Evolutionary conservation across 2,888 invertebrate genomes (phyloP), one percentile per base, ranked within the genome.

Genomic region (Tigriopus californicus): DNA sequence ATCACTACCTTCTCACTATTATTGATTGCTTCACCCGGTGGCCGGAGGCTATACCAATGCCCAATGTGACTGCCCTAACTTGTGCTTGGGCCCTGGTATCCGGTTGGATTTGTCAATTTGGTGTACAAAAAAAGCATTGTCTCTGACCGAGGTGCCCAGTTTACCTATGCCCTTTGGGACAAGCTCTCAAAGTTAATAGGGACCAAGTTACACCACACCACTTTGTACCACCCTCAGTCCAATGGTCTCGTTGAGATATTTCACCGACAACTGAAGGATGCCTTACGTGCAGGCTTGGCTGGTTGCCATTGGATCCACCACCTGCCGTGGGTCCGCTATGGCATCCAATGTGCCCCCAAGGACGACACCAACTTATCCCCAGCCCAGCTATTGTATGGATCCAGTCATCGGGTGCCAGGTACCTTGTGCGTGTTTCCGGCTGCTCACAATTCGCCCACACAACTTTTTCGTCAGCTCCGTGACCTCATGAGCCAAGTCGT

Each of bases 221-320:
- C 65, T 8, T 11, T 61, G 0, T 64, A 65, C 58, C 62, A 64
- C 15, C 62, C 64, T 1, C 63, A 64, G 25, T n/a, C 60, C 1
- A 64, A 65, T 44, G 62, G 62, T 2, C 15, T 62, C 3, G 51
- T 61, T 15, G 64, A 64, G 48, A 42, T 63, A 3, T 33, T 60
- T 1, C 63, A 65, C 55, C 51, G 61, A n/a, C n/a, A 41, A 1
- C 2, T 55, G 1, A 41, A 55, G 11, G 47, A 6, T 20, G n/a
- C 47, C 1, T 11, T 47, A 1, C 11, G n/a, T 20, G 10, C 47
- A 8, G 1, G 47, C 1, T 4, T 6, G n/a, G n/a, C 18, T 20
- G 11, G 5, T 4, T 47, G 47, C 11, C 24, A 20, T 12, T 13
- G 11, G 5, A 1, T 22, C 1, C n/a, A 13, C n/a, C 47, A 18